phyloP scores from a whole-genome alignment of 2,797 vertebrate genomes.

The Megalops cyprinoides region DNA sequence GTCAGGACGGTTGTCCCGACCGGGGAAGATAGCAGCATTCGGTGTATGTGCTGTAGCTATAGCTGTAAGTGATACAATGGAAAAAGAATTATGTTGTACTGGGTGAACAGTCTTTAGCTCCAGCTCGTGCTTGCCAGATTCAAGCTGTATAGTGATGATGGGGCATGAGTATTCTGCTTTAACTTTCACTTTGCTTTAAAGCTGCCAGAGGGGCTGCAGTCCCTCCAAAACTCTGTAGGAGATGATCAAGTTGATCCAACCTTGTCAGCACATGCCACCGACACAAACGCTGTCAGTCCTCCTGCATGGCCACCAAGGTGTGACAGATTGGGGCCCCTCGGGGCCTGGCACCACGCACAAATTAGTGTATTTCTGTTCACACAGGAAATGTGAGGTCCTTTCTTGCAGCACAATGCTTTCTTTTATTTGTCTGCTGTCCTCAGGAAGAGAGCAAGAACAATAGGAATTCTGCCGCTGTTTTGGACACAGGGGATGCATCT shows the following conservation, averaged over 20 bases:
- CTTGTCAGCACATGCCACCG: too few relatives aligned
- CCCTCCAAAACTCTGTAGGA: background rate
- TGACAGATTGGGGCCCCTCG: too few relatives aligned
- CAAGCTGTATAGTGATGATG: background rate
- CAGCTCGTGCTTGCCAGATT: background rate
- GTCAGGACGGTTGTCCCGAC: background rate
- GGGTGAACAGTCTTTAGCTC: background rate
- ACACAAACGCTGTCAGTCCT: background rate
- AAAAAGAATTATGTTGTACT: constrained; percentile 1
- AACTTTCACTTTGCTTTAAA: background rate
- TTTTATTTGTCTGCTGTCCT: too few relatives aligned
- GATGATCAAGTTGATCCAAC: background rate
- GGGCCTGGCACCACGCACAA: too few relatives aligned
- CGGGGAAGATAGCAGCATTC: background rate
- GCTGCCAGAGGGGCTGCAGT: background rate
- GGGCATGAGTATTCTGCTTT: background rate
- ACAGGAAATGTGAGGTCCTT: too few relatives aligned
- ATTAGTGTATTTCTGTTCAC: too few relatives aligned
- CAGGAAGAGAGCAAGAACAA: too few relatives aligned
- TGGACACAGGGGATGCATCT: too few relatives aligned
- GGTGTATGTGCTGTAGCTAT: background rate
- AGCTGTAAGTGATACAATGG: background rate
- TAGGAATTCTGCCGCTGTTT: too few relatives aligned
- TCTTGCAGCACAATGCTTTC: too few relatives aligned
- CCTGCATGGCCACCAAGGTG: too few relatives aligned